Base-by-base conservation (phyloP, 2,797 vertebrate genomes). In the Tympanoctomys barrerae region DNA sequence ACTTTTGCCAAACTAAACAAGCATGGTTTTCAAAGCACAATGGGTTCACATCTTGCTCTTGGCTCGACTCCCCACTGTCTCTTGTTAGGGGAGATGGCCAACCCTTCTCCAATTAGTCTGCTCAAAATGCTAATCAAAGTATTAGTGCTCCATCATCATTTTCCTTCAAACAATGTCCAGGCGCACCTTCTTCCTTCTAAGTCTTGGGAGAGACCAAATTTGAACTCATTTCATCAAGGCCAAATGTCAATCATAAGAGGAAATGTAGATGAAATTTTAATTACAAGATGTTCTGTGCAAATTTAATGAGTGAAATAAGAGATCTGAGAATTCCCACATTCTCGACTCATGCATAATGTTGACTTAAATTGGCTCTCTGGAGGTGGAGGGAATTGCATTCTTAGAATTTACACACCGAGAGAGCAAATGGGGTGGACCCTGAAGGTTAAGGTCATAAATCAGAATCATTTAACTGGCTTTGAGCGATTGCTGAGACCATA, bases 391-490 rank as follows among this genome's bases (percentile, higher is more conserved):
- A 98, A 98, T 98, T 98, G 97, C 97, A 88, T 98, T 98, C 97
- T 98, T 98, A 98, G 98, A 98, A 98, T 98, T 98, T 98, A 98
- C 98, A 98, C 98, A 98, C 98, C 46, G 94, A 98, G 98, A 98
- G 98, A 98, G 98, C 98, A 98, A 98, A 98, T 98, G 97, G 98
- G 98, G 97, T 97, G 97, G 98, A 98, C 98, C 97, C 97, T 97
- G 98, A 98, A 98, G 98, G 98, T 98, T 98, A 98, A 98, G 98
- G 98, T 99, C 98, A 98, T 99, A 98, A 98, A 99, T 99, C 99
- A 98, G 98, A 98, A 98, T 98, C 98, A 97, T 98, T 99, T 99
- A 98, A 98, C 98, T 97, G 98, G 97, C 97, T 98, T 98, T 98
- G 98, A 98, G 98, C 98, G 98, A 98, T 98, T 98, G 98, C 98